Base-by-base conservation (phyloP, 2,888 invertebrate genomes). In the Apodemia zela region DNA sequence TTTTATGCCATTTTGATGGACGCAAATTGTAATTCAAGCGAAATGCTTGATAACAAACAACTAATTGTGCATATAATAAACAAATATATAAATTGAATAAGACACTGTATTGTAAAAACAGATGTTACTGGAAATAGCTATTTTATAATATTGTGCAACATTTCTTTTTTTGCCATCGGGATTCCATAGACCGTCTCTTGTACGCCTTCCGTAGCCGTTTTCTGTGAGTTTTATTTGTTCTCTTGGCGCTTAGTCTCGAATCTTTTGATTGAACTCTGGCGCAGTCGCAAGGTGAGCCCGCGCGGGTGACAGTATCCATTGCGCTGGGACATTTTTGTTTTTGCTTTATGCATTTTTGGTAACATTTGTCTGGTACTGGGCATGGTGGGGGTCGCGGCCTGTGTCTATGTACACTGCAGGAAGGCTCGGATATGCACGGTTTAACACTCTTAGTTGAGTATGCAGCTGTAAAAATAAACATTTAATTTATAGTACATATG, bases 311-410 rank as follows among this genome's bases (percentile, higher is more conserved):
- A 2, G 78, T 81, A 2, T 80, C 82, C 78, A 83, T 78, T 13
- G 89, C 83, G 63, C 85, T 87, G 57, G 82, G 82, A 60, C 89
- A 88, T 76, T 84, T 87, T 21, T 65, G 63, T 66, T 82, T 85
- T 61, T 73, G 72, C 67, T 72, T 81, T 60, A 75, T 79, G 68
- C 85, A 82, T 72, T 78, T 82, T 60, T 78, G 76, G 71, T 81
- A 87, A 71, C 89, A 90, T 66, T 80, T 74, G 64, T 88, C 85
- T 47, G 87, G 89, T n/a, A 79, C 65, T 13, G 83, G 79, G 65
- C 89, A 89, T 5, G 88, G 85, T 18, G 83, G 73, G 45, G 84
- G 80, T 47, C 83, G 78, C 2, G 86, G 89, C 68, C 87, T 78
- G 68, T 86, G 87, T 61, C 69, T 82, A 75, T 88, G 89, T 15